Conservation (phyloP, 2,797 vertebrate genomes). For the Sebastes elongatus region DNA sequence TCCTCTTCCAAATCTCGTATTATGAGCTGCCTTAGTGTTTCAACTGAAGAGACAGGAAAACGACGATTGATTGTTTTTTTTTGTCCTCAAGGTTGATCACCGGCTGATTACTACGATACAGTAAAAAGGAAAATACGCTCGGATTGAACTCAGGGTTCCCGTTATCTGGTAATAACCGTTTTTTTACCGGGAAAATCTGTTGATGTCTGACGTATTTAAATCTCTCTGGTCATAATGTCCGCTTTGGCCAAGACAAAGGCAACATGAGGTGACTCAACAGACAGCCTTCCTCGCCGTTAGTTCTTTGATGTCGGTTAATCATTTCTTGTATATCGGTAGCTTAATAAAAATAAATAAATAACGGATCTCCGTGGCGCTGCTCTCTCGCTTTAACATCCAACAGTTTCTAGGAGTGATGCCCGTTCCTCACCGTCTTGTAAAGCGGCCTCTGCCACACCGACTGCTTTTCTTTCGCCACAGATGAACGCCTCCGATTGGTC, state of each 20-base stretch:
- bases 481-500: conserved; percentile 55
- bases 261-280: no score
- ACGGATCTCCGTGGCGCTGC: not conserved
- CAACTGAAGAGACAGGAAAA: conserved; percentile 59
- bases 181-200: no score
- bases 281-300: no score
- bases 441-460: conserved; percentile 77
- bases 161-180: no score
- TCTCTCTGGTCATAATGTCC: not conserved
- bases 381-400: not conserved
- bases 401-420: not conserved
- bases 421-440: conserved; percentile 77
- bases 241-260: not conserved
- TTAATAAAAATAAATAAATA: not conserved
- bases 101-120: not conserved
- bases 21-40: conserved; percentile 79
- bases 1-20: conserved; percentile 75
- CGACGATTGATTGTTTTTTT: not conserved
- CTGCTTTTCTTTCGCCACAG: conserved; percentile 7
- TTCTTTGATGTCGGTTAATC: no score
- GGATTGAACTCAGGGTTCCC: not conserved
- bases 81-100: not conserved
- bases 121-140: not conserved
- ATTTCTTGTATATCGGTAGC: no score
- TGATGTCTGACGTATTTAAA: not conserved